A percentile compares a stretch with the other conserved stretches of the same genome.
Evolutionary conservation across 2,888 invertebrate species (phyloP).

Genomic region (Morinoia aosen): DNA sequence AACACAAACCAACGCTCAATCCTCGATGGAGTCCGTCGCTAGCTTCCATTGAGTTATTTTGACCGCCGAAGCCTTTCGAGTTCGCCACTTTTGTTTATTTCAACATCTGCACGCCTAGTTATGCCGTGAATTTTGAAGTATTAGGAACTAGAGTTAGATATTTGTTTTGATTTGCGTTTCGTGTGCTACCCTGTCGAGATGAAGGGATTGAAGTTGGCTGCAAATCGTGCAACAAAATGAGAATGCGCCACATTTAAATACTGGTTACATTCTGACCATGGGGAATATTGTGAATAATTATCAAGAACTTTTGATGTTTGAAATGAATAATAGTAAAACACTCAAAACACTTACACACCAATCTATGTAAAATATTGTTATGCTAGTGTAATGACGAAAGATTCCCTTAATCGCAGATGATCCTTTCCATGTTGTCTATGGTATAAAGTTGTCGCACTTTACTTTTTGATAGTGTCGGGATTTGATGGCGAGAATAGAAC

Average conservation of each 20-base stretch:
- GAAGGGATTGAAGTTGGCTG: background rate
- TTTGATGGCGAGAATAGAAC: too few relatives aligned
- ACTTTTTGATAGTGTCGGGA: too few relatives aligned
- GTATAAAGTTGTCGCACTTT: too few relatives aligned
- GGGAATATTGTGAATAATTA: too few relatives aligned
- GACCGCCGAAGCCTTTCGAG: background rate
- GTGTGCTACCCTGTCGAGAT: background rate
- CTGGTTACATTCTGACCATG: background rate
- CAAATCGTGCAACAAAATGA: background rate
- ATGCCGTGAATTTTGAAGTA: background rate
- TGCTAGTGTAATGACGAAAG: too few relatives aligned
- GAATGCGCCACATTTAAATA: background rate
- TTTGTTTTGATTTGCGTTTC: background rate
- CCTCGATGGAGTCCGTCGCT: background rate
- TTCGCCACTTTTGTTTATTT: background rate
- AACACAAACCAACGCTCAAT: background rate
- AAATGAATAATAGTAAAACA: too few relatives aligned
- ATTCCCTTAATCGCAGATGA: too few relatives aligned
- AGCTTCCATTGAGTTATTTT: background rate
- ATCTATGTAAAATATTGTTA: too few relatives aligned
- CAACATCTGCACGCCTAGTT: background rate
- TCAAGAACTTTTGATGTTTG: too few relatives aligned
- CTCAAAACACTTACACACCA: too few relatives aligned
- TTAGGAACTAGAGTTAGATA: background rate
- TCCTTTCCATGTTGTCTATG: too few relatives aligned